phyloP scores from a whole-genome alignment of 1,140 invertebrate species.

The Penaeus indicus region DNA sequence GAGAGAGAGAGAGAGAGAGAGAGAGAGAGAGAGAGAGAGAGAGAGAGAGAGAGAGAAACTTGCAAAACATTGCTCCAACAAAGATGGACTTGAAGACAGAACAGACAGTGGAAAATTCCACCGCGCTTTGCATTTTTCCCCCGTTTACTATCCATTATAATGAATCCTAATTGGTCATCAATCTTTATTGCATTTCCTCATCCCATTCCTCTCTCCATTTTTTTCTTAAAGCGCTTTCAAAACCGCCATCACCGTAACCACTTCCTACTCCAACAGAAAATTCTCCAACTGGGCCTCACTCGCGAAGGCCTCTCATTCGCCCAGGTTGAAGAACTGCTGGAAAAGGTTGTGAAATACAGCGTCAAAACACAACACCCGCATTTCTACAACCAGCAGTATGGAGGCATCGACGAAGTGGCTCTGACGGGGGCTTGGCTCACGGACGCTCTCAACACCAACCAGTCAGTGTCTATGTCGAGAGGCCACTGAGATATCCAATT shows the following conservation, averaged over 20 bases:
- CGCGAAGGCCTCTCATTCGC: slow-evolving; percentile 68
- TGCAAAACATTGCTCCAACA: no score
- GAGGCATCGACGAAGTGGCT: slow-evolving; percentile 85
- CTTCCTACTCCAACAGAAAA: neutral
- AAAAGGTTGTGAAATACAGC: slow-evolving; percentile 77
- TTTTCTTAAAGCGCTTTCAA: no score
- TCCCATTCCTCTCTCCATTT: no score
- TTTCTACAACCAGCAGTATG: slow-evolving; percentile 83
- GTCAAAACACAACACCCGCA: slow-evolving; percentile 80
- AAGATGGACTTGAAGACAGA: no score
- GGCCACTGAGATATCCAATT: neutral
- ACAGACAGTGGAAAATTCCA: no score
- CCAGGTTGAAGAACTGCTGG: slow-evolving; percentile 78
- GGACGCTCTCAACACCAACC: slow-evolving; percentile 87
- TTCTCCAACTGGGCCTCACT: slow-evolving; percentile 20
- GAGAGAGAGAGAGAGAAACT: no score
- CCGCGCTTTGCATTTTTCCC: no score
- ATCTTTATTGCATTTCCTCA: no score
- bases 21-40: no score
- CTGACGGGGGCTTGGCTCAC: slow-evolving; percentile 87
- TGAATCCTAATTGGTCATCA: no score
- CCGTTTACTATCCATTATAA: no score
- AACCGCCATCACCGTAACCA: neutral
- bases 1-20: no score
- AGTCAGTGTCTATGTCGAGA: slow-evolving; percentile 68